Evolutionary conservation across 1,140 invertebrate genomes (phyloP), one percentile per base, ranked within the genome.

Genomic region (Dendroctonus ponderosae): DNA sequence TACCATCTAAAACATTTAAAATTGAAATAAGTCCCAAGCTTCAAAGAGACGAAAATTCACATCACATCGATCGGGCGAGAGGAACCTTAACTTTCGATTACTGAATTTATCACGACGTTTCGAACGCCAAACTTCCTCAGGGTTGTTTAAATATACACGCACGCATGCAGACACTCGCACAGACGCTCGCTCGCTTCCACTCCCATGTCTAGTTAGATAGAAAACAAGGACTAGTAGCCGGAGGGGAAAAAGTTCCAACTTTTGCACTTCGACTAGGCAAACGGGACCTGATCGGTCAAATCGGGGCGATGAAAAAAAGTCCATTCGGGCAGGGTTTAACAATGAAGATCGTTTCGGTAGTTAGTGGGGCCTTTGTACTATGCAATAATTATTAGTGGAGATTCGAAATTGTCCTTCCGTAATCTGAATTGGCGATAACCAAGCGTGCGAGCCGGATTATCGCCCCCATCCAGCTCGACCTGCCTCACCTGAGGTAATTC

Each of bases 1-100:
- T 65, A 65, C 51, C 42, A 65, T 57, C 62, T 65, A 65, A 65
- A 49, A 65, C 53, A 65, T 65, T 65, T 56, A 65, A 65, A 65
- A 65, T 65, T 65, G 52, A 57, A 65, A 65, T 40, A 43, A 65
- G 62, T 65, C 62, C 62, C 14, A 49, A 51, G 14, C 14, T 37
- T 38, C 41, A 57, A 26, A 26, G 26, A 26, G 26, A 26, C 26
- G 26, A 26, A 26, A 26, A 26, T 26, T 26, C 26, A 26, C 26
- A 26, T 26, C 26, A 26, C 26, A 46, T 46, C 44, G 44, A 9
- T 46, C 44, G 44, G 44, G 44, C 44, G 44, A 9, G 44, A 26
- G 26, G 26, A 26, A 26, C 26, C 26, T 26, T 26, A 26, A 26
- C 26, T 26, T 26, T 26, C 26, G 26, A 26, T 26, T 46, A 11